Conservation (phyloP, 2,888 invertebrate genomes). For the Aricia artaxerxes region DNA sequence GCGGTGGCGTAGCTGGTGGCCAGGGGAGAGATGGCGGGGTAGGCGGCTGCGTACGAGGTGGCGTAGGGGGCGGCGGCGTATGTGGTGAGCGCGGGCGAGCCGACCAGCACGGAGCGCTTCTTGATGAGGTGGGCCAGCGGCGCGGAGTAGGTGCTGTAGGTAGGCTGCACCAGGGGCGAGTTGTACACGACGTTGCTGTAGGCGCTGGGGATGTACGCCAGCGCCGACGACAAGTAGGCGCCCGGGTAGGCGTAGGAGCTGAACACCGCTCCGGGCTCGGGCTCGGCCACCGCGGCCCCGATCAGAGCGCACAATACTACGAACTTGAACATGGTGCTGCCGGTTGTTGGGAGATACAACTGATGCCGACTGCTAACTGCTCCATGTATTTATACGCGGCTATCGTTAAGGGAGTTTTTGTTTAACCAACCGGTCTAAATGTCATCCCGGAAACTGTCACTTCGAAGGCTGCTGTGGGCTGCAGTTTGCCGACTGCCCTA, state of each 20-base stretch:
- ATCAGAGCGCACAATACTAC: conserved; percentile 82
- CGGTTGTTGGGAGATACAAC: conserved; percentile 61
- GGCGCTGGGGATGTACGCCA: conserved; percentile 56
- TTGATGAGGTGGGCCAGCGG: conserved; percentile 58
- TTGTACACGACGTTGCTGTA: conserved; percentile 64
- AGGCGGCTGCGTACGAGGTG: conserved; percentile 52
- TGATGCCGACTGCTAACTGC: conserved; percentile 50
- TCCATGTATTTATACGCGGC: too few relatives aligned
- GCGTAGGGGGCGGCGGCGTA: conserved; percentile 48
- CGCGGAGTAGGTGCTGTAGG: conserved; percentile 53
- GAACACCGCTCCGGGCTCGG: conserved; percentile 39
- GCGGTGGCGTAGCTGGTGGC: conserved; percentile 43
- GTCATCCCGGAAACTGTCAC: conserved; percentile 52
- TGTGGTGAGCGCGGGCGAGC: conserved; percentile 35
- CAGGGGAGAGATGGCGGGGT: conserved; percentile 47
- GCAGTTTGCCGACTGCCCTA: conserved; percentile 4
- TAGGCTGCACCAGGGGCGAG: conserved; percentile 60
- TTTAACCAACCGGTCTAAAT: conserved; percentile 61
- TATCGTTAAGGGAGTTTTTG: conserved; percentile 55
- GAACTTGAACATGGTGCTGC: conserved; percentile 73
- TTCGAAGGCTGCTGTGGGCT: neutral
- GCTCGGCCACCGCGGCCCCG: conserved; percentile 74
- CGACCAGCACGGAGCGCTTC: conserved; percentile 47
- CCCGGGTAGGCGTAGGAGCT: conserved; percentile 46
- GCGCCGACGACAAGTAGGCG: conserved; percentile 51